These are phyloP conservation scores for Tretioscincus oriximinensis DNA, from an alignment of 2,113 vertebrate genomes.

Conservation along the genomic window DNA sequence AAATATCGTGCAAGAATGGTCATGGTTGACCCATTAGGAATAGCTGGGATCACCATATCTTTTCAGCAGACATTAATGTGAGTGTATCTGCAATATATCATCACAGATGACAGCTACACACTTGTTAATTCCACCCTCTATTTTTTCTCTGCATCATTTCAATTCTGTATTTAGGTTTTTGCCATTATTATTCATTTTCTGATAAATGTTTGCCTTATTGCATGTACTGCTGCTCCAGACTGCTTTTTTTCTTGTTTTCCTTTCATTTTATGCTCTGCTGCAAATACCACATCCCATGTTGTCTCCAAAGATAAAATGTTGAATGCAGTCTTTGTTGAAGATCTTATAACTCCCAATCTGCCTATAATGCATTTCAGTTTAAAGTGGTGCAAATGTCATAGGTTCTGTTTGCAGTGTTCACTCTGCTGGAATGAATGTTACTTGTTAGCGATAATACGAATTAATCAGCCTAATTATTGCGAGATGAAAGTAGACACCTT, in stretches of 20 bases:
- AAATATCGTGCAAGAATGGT: too few relatives aligned
- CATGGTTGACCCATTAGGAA: too few relatives aligned
- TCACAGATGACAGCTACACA: not conserved
- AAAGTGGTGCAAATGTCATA: constrained; percentile 61
- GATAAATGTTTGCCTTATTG: not conserved
- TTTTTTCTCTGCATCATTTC: constrained; percentile 5
- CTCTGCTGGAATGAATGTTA: constrained; percentile 59
- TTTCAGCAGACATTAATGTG: not conserved
- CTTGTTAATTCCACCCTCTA: not conserved
- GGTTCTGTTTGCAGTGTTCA: constrained; percentile 39
- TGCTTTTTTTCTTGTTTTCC: constrained; percentile 38
- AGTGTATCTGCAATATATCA: not conserved
- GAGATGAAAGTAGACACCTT: constrained; percentile 65
- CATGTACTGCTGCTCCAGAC: not conserved
- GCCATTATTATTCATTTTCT: constrained; percentile 35
- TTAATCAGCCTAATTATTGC: constrained; percentile 69
- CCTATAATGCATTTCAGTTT: constrained; percentile 39
- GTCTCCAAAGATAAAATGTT: constrained; percentile 44
- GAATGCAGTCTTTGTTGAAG: constrained; percentile 33
- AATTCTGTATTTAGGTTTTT: not conserved
- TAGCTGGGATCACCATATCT: not conserved
- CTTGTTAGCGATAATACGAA: constrained; percentile 68
- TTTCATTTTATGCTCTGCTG: constrained; percentile 24
- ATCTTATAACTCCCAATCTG: constrained; percentile 40
- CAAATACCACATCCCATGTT: constrained; percentile 40